Evolutionary conservation across 2,797 vertebrate genomes (phyloP).

Genomic region (Yasuhikotakia modesta): DNA sequence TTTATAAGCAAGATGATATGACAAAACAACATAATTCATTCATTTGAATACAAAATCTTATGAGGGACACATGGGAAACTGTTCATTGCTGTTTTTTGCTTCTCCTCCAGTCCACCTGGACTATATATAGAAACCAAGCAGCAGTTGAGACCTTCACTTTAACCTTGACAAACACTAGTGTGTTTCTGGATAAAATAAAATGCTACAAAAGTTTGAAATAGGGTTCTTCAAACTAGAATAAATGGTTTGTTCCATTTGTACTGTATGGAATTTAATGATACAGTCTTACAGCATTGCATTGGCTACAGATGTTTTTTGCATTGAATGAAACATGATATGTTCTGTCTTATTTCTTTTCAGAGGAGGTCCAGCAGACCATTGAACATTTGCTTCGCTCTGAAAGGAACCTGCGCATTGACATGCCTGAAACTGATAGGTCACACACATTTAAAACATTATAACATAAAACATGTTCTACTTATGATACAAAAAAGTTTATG

Average conservation of each 20-base stretch:
- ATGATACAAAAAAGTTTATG: too few species aligned
- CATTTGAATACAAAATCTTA: too few species aligned
- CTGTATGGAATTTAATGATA: not conserved
- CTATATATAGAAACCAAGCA: not conserved
- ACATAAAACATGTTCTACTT: too few species aligned
- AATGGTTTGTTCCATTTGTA: not conserved
- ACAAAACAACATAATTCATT: too few species aligned
- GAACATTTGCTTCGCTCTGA: slow-evolving; percentile 75
- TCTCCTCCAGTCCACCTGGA: not conserved
- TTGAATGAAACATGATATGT: not conserved
- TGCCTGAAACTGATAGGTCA: slow-evolving; percentile 80
- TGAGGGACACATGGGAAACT: too few species aligned
- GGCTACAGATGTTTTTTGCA: not conserved
- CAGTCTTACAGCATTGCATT: not conserved
- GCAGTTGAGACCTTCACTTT: not conserved
- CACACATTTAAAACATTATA: too few species aligned
- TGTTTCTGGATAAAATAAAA: not conserved
- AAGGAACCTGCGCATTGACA: slow-evolving; percentile 73
- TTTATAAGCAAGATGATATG: not conserved
- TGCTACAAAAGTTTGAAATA: not conserved
- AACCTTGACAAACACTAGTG: not conserved
- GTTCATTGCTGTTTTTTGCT: not conserved
- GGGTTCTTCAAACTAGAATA: not conserved
- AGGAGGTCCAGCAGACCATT: slow-evolving; percentile 80
- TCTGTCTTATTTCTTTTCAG: slow-evolving; percentile 66